Evolutionary conservation across 2,888 invertebrate species (phyloP), one percentile per base, ranked within the genome.

Genomic region (Pollenia labialis): DNA sequence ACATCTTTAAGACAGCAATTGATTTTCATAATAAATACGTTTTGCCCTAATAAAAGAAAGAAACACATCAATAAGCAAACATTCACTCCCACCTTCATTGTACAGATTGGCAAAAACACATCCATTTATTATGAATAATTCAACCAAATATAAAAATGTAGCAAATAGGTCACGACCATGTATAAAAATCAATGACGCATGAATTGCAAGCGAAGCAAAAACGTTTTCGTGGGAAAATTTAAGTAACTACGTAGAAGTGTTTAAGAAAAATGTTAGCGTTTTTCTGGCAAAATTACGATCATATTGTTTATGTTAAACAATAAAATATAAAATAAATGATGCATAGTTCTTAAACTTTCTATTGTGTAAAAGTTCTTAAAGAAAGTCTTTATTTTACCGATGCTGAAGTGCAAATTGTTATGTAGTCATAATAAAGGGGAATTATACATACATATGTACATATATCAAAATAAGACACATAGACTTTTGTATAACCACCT

Each of bases 161-260:
- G 58, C 68, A 68, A 76, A 82, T 64, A 62, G 82, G 82, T 76
- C 82, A 82, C 69, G 69, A 74, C 62, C 18, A 54, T 58, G 52
- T 18, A 62, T 44, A n/a, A 66, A 81, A 82, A 76, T 76, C 76
- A 82, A 76, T 75, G 82, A 76, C 69, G 69, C 69, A 76, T 69
- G 76, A 82, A 82, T 62, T 76, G 74, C 68, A 74, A 58, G 72
- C 54, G 18, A 48, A 52, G 62, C 81, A 81, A 79, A 71, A 64
- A 76, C 14, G 11, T 52, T 80, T 71, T 52, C 12, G 54, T 52
- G 23, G 0, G 14, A 14, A 23, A 56, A 42, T 48, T n/a, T 3
- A n/a, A 62, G 23, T 18, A n/a, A 18, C 0, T 66, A 64, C 6
- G 40, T 12, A 40, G 32, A 40, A n/a, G 32, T 40, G 16, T 32